Evolutionary conservation across 2,888 invertebrate genomes (phyloP).

Genomic region (Trissolcus brochymenae): DNA sequence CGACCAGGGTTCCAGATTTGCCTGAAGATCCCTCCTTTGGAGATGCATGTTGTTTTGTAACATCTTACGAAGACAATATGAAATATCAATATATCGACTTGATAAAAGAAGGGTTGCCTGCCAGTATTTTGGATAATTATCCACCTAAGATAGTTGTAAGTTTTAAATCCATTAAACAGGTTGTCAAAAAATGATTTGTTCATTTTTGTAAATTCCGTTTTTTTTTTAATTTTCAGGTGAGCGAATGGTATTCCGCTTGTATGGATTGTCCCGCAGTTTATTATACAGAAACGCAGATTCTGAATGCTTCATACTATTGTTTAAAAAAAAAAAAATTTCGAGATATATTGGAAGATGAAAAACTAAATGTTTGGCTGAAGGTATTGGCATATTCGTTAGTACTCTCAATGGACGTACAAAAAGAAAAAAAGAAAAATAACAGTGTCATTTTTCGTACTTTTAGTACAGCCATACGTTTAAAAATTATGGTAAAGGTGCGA

Average conservation of each 20-base stretch:
- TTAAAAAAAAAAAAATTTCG: slow-evolving; percentile 57
- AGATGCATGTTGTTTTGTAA: slow-evolving; percentile 78
- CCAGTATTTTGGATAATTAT: slow-evolving; percentile 74
- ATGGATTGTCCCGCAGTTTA: slow-evolving; percentile 70
- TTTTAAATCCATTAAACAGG: not conserved
- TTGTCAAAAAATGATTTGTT: not conserved
- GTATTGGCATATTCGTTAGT: slow-evolving; percentile 43
- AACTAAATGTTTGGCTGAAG: slow-evolving; percentile 68
- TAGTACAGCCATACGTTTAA: slow-evolving; percentile 12
- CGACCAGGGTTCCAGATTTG: slow-evolving; percentile 75
- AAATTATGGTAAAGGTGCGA: slow-evolving; percentile 19
- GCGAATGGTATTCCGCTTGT: slow-evolving; percentile 69
- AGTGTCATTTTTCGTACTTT: slow-evolving; percentile 3
- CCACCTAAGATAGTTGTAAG: slow-evolving; percentile 68
- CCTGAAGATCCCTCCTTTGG: slow-evolving; percentile 76
- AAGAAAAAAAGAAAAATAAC: not conserved
- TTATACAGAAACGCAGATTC: too few relatives aligned
- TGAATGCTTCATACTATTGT: too few relatives aligned
- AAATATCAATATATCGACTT: slow-evolving; percentile 78
- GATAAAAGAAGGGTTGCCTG: slow-evolving; percentile 72
- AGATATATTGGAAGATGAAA: slow-evolving; percentile 57
- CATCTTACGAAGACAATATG: slow-evolving; percentile 77
- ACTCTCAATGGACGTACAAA: too few relatives aligned
- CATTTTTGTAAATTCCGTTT: not conserved
- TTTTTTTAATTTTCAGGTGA: slow-evolving; percentile 60